phyloP scores from a whole-genome alignment of 2,888 invertebrate genomes.

The Caenorhabditis imperialis region DNA sequence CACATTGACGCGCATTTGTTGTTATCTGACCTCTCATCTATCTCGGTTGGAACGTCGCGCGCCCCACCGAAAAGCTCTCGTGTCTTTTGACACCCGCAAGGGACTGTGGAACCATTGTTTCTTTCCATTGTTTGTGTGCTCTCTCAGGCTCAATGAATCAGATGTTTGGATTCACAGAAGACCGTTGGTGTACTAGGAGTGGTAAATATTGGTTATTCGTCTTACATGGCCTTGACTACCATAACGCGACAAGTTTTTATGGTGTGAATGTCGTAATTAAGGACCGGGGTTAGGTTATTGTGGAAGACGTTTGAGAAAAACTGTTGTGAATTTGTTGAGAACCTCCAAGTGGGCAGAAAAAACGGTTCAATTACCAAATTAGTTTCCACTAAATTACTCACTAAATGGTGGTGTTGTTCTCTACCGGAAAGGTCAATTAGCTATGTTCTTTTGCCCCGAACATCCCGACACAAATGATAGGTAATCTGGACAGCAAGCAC shows the following conservation, averaged over 20 bases:
- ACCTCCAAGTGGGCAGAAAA: neutral
- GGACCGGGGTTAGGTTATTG: constrained; percentile 7
- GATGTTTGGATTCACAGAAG: constrained; percentile 9
- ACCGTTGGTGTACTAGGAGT: constrained; percentile 15
- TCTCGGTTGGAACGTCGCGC: constrained; percentile 29
- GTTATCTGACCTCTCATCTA: constrained; percentile 54
- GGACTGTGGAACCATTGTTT: constrained; percentile 1
- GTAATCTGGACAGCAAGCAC: constrained; percentile 5
- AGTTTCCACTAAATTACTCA: constrained; percentile 30
- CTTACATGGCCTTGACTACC: constrained; percentile 46
- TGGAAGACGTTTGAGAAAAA: too few relatives aligned
- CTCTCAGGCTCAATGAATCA: constrained; percentile 10
- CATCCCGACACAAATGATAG: constrained; percentile 13
- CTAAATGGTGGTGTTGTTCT: constrained; percentile 6
- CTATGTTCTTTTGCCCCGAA: neutral
- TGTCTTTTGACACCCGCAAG: too few relatives aligned
- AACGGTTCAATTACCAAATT: neutral
- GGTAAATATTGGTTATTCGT: constrained; percentile 43
- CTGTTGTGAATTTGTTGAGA: too few relatives aligned
- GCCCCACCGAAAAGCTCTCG: neutral
- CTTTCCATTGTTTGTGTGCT: constrained; percentile 5
- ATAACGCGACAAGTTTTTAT: constrained; percentile 27
- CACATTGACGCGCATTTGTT: constrained; percentile 37
- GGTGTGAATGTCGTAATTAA: constrained; percentile 34
- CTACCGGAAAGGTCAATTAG: neutral